These are phyloP conservation scores for Pangasius krempfi DNA, from an alignment of 2,797 vertebrate genomes.

Conservation along the genomic window DNA sequence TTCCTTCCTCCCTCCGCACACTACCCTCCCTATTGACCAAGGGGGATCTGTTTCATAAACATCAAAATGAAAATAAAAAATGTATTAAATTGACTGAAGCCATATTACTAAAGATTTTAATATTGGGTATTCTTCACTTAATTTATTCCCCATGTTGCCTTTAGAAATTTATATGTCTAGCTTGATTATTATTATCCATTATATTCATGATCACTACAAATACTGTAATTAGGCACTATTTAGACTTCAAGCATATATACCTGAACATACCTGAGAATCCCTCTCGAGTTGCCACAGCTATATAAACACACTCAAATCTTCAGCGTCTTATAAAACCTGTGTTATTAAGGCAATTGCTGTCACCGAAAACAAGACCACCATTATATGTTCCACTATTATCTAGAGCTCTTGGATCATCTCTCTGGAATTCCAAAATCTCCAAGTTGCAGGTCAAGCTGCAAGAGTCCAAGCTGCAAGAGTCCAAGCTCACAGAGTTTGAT, in stretches of 20 bases:
- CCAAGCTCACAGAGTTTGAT: conserved; percentile 39
- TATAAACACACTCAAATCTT: neutral
- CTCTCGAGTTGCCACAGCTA: neutral
- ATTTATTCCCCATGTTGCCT: neutral
- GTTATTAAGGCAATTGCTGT: neutral
- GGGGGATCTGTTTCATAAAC: neutral
- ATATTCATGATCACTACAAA: neutral
- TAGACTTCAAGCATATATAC: neutral
- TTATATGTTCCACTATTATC: neutral
- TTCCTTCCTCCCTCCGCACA: neutral
- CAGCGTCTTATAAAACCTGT: neutral
- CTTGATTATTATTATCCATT: neutral
- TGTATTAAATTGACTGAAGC: neutral
- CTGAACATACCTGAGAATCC: neutral
- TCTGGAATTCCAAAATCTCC: conserved; percentile 38
- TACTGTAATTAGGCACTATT: neutral
- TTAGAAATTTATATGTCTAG: neutral
- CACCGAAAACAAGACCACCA: neutral
- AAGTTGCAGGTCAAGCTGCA: conserved; percentile 37
- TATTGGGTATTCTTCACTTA: neutral
- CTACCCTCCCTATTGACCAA: neutral
- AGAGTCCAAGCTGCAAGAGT: conserved; percentile 38
- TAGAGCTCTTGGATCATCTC: conserved; percentile 5
- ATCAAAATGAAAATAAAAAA: neutral
- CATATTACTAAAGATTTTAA: neutral